Percentiles rank a stretch among this genome's conserved stretches.
These are phyloP conservation scores for Eupleurogrammus muticus DNA, from an alignment of 2,797 vertebrate genomes.

Conservation along the genomic window DNA sequence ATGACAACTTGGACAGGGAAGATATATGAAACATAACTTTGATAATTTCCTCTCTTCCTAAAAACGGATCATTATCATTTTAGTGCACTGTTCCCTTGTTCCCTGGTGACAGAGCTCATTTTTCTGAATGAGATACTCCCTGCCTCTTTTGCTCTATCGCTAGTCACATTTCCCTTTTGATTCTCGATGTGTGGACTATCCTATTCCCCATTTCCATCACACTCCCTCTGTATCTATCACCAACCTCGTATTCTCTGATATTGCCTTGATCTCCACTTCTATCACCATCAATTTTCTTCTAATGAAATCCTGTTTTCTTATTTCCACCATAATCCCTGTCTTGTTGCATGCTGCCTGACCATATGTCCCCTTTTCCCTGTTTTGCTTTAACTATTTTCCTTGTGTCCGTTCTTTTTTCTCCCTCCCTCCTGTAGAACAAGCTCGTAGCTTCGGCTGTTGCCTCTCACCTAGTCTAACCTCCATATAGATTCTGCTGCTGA, in stretches of 20 bases:
- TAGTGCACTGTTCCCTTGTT: not conserved
- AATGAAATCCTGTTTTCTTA: not conserved
- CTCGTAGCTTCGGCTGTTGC: conserved; percentile 26
- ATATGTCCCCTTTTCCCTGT: not conserved
- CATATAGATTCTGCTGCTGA: conserved; percentile 47
- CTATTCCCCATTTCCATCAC: conserved; percentile 27
- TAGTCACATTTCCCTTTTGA: conserved; percentile 19
- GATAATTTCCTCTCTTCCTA: not conserved
- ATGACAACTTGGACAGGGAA: not conserved
- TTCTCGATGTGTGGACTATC: conserved; percentile 25
- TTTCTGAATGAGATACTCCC: not conserved
- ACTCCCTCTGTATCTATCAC: conserved; percentile 10
- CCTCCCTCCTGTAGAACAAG: conserved; percentile 27
- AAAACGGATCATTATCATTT: not conserved
- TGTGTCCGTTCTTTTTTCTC: conserved; percentile 15
- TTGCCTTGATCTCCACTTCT: conserved; percentile 10
- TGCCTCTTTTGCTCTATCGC: not conserved
- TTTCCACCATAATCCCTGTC: conserved; percentile 27
- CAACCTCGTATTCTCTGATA: conserved; percentile 1
- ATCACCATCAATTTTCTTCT: conserved; percentile 9
- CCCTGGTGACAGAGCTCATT: not conserved
- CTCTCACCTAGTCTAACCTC: conserved; percentile 56
- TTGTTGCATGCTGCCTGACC: not conserved
- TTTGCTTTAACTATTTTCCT: conserved; percentile 15
- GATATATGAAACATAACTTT: no score